A percentile compares a stretch with the other conserved stretches of the same genome.
phyloP scores from a whole-genome alignment of 2,888 invertebrate genomes.

The Brachynemurus nebulosus region DNA sequence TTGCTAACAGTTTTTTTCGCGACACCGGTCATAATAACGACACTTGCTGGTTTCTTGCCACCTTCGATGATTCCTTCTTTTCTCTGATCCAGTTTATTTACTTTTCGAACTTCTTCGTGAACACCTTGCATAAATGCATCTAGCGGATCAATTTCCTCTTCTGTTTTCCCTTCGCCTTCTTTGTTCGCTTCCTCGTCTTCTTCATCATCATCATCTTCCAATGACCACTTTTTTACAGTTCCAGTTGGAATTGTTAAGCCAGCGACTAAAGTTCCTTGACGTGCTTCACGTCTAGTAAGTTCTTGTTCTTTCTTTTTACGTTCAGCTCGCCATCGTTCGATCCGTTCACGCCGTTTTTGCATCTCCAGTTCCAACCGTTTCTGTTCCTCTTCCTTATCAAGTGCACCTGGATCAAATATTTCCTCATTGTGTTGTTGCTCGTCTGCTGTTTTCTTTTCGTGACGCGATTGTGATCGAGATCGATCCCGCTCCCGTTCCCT shows the following conservation, averaged over 20 bases:
- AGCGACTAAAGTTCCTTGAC: constrained; percentile 43
- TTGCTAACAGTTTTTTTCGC: constrained; percentile 65
- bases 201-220: constrained; percentile 93
- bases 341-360: constrained; percentile 88
- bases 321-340: constrained; percentile 92
- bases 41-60: constrained; percentile 40
- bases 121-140: constrained; percentile 95
- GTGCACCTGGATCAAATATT: constrained; percentile 57
- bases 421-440: constrained; percentile 32
- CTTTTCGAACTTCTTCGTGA: constrained; percentile 70
- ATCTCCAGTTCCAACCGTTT: constrained; percentile 84
- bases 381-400: constrained; percentile 82
- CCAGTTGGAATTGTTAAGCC: constrained; percentile 31
- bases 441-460: constrained; percentile 43
- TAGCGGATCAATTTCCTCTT: constrained; percentile 77
- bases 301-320: constrained; percentile 78
- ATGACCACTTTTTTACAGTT: constrained; percentile 75
- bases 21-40: constrained; percentile 72
- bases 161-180: constrained; percentile 32
- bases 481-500: neutral
- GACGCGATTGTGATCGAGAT: constrained; percentile 39
- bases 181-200: constrained; percentile 40
- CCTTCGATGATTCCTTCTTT: constrained; percentile 31
- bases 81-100: constrained; percentile 54
- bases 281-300: constrained; percentile 59